Base-by-base conservation (phyloP, 2,888 invertebrate species). In the Stomorhina lunata region DNA sequence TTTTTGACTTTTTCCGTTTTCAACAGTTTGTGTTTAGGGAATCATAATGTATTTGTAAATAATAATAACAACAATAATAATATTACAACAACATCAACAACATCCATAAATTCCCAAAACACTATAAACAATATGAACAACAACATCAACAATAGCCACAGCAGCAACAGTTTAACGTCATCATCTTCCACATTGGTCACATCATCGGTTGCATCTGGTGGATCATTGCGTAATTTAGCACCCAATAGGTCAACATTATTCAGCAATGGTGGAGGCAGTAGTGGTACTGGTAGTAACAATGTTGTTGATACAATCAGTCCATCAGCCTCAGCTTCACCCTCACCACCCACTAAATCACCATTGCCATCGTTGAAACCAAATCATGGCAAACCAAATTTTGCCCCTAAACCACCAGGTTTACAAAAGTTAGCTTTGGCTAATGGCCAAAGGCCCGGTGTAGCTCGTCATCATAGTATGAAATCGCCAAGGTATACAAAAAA, bases 401-500 rank as follows among this genome's bases (percentile, higher is more conserved):
- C 96, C 27, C 97, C 97, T 1, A 96, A 96, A 90, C 97, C 97
- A 22, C 96, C 96, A 7, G 92, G 92, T 85, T 86, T 93, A 57
- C 91, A 91, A 80, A 88, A 91, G 55, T 85, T 91, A 85, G 91
- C 92, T 73, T 81, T 89, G 80, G 88, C 87, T 72, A 90, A 89
- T 86, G 89, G 89, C 69, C 90, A 88, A 83, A 90, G 90, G 77
- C 88, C 91, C 78, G 87, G 92, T 48, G 95, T 96, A 3, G 93
- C 94, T 9, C 92, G 96, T 82, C 95, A 96, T 85, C 96, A 96
- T 90, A 96, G 96, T 90, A 95, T 97, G 96, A 93, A 95, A 90
- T 93, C 95, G 86, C 96, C 96, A 27, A 94, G 96, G 91, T 95
- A 88, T 85, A 87, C 15, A 75, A 84, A 72, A 53, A n/a, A n/a